Conservation (phyloP, 2,888 invertebrate species). For the Limnephilus rhombicus region DNA sequence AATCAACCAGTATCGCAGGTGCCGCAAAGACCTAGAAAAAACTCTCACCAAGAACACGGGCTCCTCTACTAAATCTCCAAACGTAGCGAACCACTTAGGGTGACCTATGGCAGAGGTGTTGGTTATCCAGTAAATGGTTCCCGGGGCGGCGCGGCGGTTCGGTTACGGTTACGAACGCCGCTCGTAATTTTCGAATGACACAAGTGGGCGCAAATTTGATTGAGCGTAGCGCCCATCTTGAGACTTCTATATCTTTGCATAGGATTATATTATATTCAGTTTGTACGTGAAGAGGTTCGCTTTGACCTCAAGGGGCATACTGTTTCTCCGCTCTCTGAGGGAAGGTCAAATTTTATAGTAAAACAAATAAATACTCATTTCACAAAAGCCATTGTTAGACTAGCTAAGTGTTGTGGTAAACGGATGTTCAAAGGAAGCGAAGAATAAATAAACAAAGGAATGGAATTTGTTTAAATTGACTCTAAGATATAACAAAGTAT, state of each 20-base stretch:
- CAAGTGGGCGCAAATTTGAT: neutral
- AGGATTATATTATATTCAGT: neutral
- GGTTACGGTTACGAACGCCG: no score
- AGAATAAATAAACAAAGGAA: neutral
- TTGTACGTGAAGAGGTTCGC: neutral
- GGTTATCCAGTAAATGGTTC: no score
- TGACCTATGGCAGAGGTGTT: no score
- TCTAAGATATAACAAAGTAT: neutral
- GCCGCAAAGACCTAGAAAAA: no score
- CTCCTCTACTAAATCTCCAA: no score
- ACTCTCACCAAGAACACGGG: no score
- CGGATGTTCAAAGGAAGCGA: neutral
- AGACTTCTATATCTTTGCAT: neutral
- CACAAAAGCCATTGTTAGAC: neutral
- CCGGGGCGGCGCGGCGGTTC: no score
- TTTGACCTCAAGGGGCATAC: neutral
- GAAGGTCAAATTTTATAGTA: neutral
- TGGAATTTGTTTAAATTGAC: neutral
- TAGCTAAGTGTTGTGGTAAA: neutral
- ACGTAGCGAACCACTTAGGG: no score
- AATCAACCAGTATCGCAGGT: no score
- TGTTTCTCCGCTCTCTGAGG: neutral
- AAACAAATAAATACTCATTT: neutral
- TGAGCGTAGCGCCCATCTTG: neutral
- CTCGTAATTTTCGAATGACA: neutral